These are phyloP conservation scores for Sesia apiformis DNA, from an alignment of 2,888 invertebrate genomes.

Conservation along the genomic window DNA sequence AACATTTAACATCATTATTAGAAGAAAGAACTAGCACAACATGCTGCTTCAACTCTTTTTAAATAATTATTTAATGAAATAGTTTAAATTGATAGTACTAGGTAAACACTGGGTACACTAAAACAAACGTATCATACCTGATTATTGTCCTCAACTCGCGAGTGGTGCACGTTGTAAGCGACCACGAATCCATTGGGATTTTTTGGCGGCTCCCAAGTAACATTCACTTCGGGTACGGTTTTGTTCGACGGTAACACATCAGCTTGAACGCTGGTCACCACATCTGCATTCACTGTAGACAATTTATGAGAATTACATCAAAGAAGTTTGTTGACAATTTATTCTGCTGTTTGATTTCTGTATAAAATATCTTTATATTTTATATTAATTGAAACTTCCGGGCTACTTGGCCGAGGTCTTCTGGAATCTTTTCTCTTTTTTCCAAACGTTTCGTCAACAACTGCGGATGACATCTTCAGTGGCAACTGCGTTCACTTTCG, in stretches of 20 bases:
- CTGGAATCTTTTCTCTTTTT: no score
- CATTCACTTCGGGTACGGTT: conserved; percentile 74
- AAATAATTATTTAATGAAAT: neutral
- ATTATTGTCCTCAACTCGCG: conserved; percentile 73
- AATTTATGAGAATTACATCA: no score
- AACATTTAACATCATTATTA: no score
- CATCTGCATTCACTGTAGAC: conserved; percentile 78
- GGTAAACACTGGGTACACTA: neutral
- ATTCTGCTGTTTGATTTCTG: no score
- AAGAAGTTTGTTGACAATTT: no score
- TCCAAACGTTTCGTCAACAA: no score
- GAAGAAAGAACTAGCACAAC: no score
- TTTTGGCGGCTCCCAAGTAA: conserved; percentile 87
- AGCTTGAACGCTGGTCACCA: conserved; percentile 68
- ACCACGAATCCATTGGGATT: conserved; percentile 92
- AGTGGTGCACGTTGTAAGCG: conserved; percentile 87
- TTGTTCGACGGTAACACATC: conserved; percentile 52
- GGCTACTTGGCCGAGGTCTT: no score
- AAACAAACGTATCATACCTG: conserved; percentile 37
- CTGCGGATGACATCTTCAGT: no score
- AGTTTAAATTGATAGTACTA: neutral
- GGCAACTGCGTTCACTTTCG: no score
- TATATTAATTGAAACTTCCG: no score
- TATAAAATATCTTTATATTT: no score
- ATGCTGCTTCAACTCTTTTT: neutral